These are phyloP conservation scores for Pimpla rufipes DNA, from an alignment of 2,888 invertebrate genomes.

Conservation along the genomic window DNA sequence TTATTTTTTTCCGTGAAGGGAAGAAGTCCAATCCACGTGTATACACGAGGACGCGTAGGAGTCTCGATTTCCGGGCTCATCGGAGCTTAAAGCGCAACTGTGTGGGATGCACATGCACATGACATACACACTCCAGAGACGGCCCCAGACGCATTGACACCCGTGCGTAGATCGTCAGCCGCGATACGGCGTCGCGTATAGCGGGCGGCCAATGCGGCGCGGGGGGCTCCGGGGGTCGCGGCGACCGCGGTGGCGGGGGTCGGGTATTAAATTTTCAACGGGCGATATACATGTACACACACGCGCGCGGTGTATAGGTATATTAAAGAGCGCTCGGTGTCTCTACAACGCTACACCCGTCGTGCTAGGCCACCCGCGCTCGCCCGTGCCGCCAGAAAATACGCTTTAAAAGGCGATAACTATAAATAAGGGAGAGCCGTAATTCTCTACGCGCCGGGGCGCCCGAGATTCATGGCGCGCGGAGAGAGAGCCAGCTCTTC, in stretches of 20 bases:
- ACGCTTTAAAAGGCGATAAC: slow-evolving; percentile 77
- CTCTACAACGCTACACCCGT: slow-evolving; percentile 35
- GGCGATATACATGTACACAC: background rate
- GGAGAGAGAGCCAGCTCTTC: slow-evolving; percentile 46
- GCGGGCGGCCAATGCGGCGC: slow-evolving; percentile 11
- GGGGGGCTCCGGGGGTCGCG: slow-evolving; percentile 34
- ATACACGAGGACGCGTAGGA: background rate
- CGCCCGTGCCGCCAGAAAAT: slow-evolving; percentile 73
- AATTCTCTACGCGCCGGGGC: slow-evolving; percentile 72
- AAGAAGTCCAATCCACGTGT: background rate
- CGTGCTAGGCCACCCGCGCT: slow-evolving; percentile 57
- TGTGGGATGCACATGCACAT: background rate
- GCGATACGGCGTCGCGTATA: slow-evolving; percentile 47
- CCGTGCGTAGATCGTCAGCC: slow-evolving; percentile 49
- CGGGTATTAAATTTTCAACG: slow-evolving; percentile 73
- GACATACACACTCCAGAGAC: slow-evolving; percentile 7
- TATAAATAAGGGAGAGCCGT: slow-evolving; percentile 76
- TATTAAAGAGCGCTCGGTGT: background rate
- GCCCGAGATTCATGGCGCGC: slow-evolving; percentile 72
- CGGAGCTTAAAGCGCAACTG: background rate
- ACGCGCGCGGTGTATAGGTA: background rate
- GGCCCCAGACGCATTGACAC: slow-evolving; percentile 13
- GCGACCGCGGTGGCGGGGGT: slow-evolving; percentile 49
- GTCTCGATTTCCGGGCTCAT: slow-evolving; percentile 59
- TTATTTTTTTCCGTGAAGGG: too few species aligned